Evolutionary conservation across 2,888 invertebrate genomes (phyloP), one percentile per base, ranked within the genome.

Genomic region (Philonicus albiceps): DNA sequence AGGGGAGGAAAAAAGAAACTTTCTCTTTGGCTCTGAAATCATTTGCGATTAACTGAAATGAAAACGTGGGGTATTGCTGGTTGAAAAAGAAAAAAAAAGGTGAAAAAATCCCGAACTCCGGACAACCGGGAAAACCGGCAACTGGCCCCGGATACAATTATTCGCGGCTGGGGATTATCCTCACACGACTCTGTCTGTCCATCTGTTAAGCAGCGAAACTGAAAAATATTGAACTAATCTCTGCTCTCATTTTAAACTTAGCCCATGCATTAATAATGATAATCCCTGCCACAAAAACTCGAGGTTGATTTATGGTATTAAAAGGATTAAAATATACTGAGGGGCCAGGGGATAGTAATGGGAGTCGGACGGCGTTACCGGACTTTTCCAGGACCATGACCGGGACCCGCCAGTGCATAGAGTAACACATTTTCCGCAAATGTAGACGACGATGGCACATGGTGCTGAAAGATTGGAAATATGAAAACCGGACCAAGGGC

Each of bases 241-340:
- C 55, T 53, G 49, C 34, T 40, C 43, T 55, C 75, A 31, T 80
- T 80, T 80, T 80, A 80, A 53, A 80, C 80, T 80, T 80, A 72
- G 80, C 78, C 72, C 80, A 86, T 86, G 86, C 86, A 86, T 86
- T 86, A 80, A 86, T 86, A 86, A 86, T 80, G 78, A 86, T 86
- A 86, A 86, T 86, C 86, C 80, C 27, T 73, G 73, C 78, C 64
- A 72, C 86, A 86, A 86, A 86, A 78, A 86, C 86, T 78, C 72
- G 27, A 80, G 80, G 80, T 86, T 86, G 86, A 86, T 86, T 86
- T 86, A 86, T 86, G 86, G 49, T 86, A 86, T 86, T 86, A 80
- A 86, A 86, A 80, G 86, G 86, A 86, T 86, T 86, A 86, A 86
- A 86, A 86, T 86, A 80, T 55, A 86, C 80, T 86, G 80, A n/a